Conservation (phyloP, 2,888 invertebrate genomes). For the Electrophaes corylata region DNA sequence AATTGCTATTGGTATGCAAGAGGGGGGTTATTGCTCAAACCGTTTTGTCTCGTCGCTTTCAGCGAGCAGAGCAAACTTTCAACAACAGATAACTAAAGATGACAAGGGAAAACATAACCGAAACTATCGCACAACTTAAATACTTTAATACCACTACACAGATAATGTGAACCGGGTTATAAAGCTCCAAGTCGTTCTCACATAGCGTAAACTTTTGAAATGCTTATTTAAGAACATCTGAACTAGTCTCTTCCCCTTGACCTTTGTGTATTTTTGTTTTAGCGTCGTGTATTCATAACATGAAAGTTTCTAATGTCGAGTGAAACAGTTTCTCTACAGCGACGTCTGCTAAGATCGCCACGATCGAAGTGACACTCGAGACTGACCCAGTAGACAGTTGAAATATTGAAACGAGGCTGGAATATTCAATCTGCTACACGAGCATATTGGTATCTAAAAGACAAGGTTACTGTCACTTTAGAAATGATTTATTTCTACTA, state of each 20-base stretch:
- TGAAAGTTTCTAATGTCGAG: constrained; percentile 30
- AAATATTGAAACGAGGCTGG: background rate
- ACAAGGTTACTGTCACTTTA: constrained; percentile 2
- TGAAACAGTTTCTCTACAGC: constrained; percentile 10
- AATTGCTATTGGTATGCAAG: background rate
- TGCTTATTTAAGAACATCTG: constrained; percentile 13
- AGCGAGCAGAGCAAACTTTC: background rate
- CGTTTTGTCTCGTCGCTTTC: background rate
- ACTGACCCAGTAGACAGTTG: background rate
- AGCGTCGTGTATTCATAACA: constrained; percentile 25
- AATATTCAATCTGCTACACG: background rate
- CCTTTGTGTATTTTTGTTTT: constrained; percentile 43
- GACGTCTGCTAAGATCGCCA: constrained; percentile 3
- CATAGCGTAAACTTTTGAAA: constrained; percentile 16
- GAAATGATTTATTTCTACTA: constrained; percentile 2
- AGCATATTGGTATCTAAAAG: background rate
- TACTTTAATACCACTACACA: background rate
- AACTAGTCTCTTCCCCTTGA: constrained; percentile 40
- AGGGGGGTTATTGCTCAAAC: background rate
- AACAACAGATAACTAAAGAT: background rate
- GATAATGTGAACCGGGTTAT: background rate
- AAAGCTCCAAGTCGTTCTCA: constrained; percentile 15
- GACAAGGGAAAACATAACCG: background rate
- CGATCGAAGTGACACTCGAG: constrained; percentile 1
- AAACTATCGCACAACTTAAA: background rate